phyloP scores from a whole-genome alignment of 2,113 vertebrate genomes.

The Microtus pennsylvanicus region DNA sequence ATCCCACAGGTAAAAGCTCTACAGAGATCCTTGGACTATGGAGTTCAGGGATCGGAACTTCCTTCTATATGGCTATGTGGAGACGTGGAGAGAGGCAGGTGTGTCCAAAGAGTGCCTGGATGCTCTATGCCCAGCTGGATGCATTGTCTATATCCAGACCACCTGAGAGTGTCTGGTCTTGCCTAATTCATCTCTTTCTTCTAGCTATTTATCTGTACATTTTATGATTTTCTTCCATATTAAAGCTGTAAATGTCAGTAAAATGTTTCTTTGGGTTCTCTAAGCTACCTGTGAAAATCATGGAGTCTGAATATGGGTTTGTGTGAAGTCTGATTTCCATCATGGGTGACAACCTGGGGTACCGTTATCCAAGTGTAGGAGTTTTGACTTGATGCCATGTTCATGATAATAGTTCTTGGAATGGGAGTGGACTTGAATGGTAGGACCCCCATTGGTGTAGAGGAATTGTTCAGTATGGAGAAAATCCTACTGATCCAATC shows the following conservation, averaged over 20 bases:
- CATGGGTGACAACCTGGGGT: neutral
- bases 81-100: neutral
- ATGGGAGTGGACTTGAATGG: neutral
- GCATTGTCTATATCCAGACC: neutral
- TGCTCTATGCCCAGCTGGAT: no score
- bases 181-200: neutral
- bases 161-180: neutral
- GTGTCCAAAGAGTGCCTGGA: accelerated
- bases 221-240: neutral
- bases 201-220: neutral
- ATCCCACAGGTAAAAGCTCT: neutral
- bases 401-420: neutral
- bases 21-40: neutral
- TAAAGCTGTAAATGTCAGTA: neutral
- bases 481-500: neutral
- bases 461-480: neutral
- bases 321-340: neutral
- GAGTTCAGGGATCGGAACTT: neutral
- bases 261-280: neutral
- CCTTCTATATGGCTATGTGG: neutral
- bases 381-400: neutral
- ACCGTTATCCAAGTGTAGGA: neutral
- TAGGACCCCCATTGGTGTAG: neutral
- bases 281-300: neutral
- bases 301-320: neutral